Conservation (phyloP, 2,888 invertebrate species). For the Microdon myrmicae region DNA sequence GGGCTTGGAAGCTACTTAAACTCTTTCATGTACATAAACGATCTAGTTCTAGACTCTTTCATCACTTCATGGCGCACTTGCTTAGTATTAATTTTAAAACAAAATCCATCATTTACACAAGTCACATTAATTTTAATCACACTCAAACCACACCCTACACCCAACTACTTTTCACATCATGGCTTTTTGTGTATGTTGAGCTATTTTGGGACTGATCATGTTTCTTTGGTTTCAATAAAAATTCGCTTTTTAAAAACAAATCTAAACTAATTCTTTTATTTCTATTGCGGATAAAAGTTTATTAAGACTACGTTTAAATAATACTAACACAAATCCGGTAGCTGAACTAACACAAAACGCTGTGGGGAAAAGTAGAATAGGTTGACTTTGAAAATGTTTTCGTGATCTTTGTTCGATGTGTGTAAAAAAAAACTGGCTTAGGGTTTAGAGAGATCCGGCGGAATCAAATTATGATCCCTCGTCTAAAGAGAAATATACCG, state of each 20-base stretch:
- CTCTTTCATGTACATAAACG: conserved; percentile 37
- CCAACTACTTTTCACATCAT: conserved; percentile 55
- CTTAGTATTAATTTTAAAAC: conserved; percentile 1
- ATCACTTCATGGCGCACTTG: conserved; percentile 28
- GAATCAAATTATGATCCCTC: too few relatives aligned
- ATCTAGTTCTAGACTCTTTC: conserved; percentile 17
- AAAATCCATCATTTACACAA: conserved; percentile 3
- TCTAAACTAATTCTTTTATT: conserved; percentile 42
- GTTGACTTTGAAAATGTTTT: too few relatives aligned
- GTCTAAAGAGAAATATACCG: too few relatives aligned
- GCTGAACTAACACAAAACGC: conserved; percentile 63
- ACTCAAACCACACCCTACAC: conserved; percentile 14
- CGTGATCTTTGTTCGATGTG: too few relatives aligned
- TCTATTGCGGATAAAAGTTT: conserved; percentile 13
- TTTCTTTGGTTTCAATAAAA: conserved; percentile 53
- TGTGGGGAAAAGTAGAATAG: conserved; percentile 53
- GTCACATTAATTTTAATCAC: conserved; percentile 3
- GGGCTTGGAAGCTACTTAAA: conserved; percentile 33
- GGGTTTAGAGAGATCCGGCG: too few relatives aligned
- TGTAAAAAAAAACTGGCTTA: too few relatives aligned
- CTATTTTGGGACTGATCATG: conserved; percentile 52
- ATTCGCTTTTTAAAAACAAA: conserved; percentile 37
- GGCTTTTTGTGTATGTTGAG: conserved; percentile 58
- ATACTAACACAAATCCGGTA: conserved; percentile 26
- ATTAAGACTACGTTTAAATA: conserved; percentile 17